phyloP scores from a whole-genome alignment of 2,113 vertebrate species.

The Candoia aspera region DNA sequence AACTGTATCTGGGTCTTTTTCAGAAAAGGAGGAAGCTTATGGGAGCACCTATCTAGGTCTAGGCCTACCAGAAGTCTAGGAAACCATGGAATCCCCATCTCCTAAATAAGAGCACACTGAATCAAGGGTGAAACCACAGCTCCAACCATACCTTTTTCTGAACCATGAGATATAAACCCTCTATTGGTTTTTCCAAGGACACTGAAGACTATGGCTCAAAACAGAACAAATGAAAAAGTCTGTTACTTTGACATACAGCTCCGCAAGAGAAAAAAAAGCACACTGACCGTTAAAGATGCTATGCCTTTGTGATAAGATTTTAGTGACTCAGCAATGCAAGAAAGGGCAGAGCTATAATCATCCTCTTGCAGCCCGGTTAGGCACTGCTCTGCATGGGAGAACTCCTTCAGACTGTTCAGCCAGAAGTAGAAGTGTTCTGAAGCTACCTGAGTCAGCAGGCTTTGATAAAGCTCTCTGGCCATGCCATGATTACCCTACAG shows the following conservation, averaged over 20 bases:
- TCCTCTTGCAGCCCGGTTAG: conserved; percentile 86
- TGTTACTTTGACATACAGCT: not conserved
- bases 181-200: not conserved
- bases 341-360: conserved; percentile 87
- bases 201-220: not conserved
- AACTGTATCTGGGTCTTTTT: not conserved
- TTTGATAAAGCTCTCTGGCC: conserved; percentile 94
- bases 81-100: not conserved
- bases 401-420: conserved; percentile 97
- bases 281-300: conserved; percentile 91
- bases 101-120: not conserved
- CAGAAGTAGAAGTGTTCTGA: conserved; percentile 99
- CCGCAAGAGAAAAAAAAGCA: not conserved
- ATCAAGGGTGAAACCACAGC: not conserved
- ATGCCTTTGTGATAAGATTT: conserved; percentile 97
- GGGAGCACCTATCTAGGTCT: not conserved
- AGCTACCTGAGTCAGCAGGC: conserved; percentile 92
- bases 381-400: conserved; percentile 93
- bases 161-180: not conserved
- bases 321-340: conserved; percentile 90
- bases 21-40: not conserved
- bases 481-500: conserved; percentile 93
- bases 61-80: not conserved
- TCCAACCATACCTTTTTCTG: not conserved
- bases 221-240: not conserved